Base-by-base conservation (phyloP, 2,113 vertebrate species). In the Brachypteracias leptosomus region DNA sequence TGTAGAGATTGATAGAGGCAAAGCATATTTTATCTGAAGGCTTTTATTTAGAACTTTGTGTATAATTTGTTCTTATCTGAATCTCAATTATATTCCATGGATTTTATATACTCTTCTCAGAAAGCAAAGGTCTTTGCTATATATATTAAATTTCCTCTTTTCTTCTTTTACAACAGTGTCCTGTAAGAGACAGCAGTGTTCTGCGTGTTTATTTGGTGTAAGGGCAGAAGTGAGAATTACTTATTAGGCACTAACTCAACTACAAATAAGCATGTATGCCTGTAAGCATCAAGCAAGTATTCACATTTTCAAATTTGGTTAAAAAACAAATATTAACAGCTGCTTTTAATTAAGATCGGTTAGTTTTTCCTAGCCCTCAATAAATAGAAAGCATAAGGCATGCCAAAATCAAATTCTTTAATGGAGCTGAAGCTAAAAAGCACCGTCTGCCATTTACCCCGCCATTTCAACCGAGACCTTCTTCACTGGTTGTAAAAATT, bases 351-450 rank as follows among this genome's bases (percentile, higher is more conserved):
- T n/a, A 51, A 28, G 22, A 52, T 8, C 3, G 33, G 17, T 58
- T 72, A 29, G 26, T 58, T 90, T 58, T 19, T 95, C 85, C 89
- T 77, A 77, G 79, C 20, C 68, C 61, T 96, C 95, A 90, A 90
- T 63, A 96, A 96, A 96, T 36, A 92, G 82, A 92, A 95, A 95
- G 83, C 93, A 0, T 97, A 96, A 97, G 90, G 95, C 94, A 83
- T 92, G 83, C 63, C 38, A 46, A 83, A 88, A 80, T 83, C 93
- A 51, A 89, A 81, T 38, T 88, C 65, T 96, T 94, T 95, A 94
- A 96, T 93, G 88, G 46, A 93, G 63, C 85, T 66, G 59, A 88
- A 94, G 85, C 90, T 85, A 36, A 72, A 70, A 73, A 70, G 46
- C 82, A 93, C 92, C 47, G 24, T 49, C 74, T 85, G 82, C 66